phyloP scores from a whole-genome alignment of 2,797 vertebrate genomes.

The Phoeniculus purpureus region DNA sequence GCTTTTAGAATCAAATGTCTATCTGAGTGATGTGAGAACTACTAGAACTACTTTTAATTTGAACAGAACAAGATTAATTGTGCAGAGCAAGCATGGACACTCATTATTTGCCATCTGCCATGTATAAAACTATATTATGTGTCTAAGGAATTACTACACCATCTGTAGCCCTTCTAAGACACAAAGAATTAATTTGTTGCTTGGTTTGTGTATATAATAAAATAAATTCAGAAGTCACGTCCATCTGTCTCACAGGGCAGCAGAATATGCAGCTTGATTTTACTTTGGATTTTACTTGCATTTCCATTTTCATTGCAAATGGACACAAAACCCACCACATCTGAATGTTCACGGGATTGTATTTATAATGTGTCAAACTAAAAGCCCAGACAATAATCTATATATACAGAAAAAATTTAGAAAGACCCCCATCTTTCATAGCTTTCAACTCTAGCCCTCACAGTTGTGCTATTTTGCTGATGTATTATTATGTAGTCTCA shows the following conservation, averaged over 20 bases:
- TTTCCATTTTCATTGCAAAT: neutral
- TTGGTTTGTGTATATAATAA: neutral
- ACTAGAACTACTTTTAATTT: neutral
- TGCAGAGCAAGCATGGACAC: neutral
- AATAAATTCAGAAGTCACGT: neutral
- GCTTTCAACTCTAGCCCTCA: neutral
- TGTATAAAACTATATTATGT: neutral
- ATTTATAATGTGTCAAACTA: neutral
- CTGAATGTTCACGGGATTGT: neutral
- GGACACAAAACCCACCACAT: neutral
- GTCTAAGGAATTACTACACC: neutral
- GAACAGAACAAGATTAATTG: neutral
- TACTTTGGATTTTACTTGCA: neutral
- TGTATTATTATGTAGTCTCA: neutral
- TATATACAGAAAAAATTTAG: neutral
- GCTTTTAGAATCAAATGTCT: neutral
- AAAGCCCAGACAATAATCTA: neutral
- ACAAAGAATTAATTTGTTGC: neutral
- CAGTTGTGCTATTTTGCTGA: neutral
- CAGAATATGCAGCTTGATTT: neutral
- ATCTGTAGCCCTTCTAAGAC: neutral
- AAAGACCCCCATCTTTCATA: neutral
- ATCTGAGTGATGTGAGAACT: neutral
- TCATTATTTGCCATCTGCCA: neutral
- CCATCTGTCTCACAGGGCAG: neutral